Conservation (phyloP, 2,888 invertebrate genomes). For the Sclerodermus sp. region DNA sequence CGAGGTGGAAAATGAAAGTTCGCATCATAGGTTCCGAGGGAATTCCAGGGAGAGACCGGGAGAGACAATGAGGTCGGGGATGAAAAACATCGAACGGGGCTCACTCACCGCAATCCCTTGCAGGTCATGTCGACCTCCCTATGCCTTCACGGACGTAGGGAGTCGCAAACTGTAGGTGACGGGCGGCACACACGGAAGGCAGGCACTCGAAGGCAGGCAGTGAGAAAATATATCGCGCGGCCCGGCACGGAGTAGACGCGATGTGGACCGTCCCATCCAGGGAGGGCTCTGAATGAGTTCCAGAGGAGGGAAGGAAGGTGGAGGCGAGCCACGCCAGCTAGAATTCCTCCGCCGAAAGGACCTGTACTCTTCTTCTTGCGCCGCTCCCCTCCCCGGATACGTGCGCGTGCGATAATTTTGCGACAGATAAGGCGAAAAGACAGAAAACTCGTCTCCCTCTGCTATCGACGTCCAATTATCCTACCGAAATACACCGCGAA, state of each 20-base stretch:
- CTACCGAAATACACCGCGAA: too few species aligned
- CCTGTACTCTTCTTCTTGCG: slow-evolving; percentile 15
- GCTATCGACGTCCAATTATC: too few species aligned
- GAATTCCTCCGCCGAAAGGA: slow-evolving; percentile 49
- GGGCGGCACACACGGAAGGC: slow-evolving; percentile 16
- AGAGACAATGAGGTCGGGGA: not conserved
- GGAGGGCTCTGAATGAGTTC: slow-evolving; percentile 53
- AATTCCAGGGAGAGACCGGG: too few species aligned
- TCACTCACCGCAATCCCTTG: slow-evolving; percentile 51
- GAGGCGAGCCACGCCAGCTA: slow-evolving; percentile 48
- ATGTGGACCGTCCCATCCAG: slow-evolving; percentile 53
- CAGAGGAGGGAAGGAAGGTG: slow-evolving; percentile 34
- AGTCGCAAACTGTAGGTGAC: slow-evolving; percentile 20
- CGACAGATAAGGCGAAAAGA: slow-evolving; percentile 2
- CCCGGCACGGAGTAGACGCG: slow-evolving; percentile 44
- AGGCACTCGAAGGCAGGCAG: slow-evolving; percentile 30
- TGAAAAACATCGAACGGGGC: not conserved
- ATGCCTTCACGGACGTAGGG: slow-evolving; percentile 33
- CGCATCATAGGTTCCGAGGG: not conserved
- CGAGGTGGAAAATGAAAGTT: slow-evolving; percentile 4
- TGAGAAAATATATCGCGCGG: slow-evolving; percentile 46
- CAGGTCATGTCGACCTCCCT: slow-evolving; percentile 52
- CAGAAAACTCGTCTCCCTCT: too few species aligned
- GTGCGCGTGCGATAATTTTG: not conserved
- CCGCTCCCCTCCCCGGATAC: slow-evolving; percentile 10